Evolutionary conservation across 2,888 invertebrate species (phyloP).

Genomic region (Pyrrhosoma nymphula): DNA sequence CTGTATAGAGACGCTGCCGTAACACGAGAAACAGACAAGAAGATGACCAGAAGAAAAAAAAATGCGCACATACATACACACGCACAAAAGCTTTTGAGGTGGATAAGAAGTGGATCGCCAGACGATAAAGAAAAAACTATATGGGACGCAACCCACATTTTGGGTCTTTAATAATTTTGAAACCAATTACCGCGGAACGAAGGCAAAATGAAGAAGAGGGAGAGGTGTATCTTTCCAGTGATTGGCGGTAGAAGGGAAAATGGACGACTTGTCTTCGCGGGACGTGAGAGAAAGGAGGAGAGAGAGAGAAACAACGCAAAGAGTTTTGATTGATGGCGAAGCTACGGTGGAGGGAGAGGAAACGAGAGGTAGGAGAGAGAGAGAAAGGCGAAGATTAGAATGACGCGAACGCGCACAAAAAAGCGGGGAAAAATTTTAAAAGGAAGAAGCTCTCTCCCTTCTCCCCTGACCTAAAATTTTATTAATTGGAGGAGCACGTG

Average conservation of each 20-base stretch:
- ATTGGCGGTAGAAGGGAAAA: background rate
- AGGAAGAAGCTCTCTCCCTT: background rate
- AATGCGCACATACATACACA: background rate
- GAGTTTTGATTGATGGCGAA: conserved; percentile 23
- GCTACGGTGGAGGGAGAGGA: background rate
- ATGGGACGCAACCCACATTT: conserved; percentile 64
- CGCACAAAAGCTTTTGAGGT: background rate
- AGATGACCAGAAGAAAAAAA: background rate
- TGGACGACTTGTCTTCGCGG: background rate
- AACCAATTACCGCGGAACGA: conserved; percentile 51
- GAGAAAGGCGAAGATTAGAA: background rate
- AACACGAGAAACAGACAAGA: background rate
- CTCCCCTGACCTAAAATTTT: background rate
- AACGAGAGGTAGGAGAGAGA: background rate
- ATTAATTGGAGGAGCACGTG: conserved; percentile 23
- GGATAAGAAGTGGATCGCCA: conserved; percentile 16
- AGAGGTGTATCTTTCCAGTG: background rate
- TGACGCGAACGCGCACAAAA: background rate
- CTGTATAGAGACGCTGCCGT: background rate
- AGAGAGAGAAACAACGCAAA: background rate
- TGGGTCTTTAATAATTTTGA: conserved; percentile 57
- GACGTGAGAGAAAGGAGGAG: background rate
- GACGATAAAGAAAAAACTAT: background rate
- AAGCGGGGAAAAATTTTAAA: background rate
- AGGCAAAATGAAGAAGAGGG: conserved; percentile 33